These are phyloP conservation scores for Gadus chalcogrammus DNA, from an alignment of 2,113 vertebrate genomes.

Conservation along the genomic window DNA sequence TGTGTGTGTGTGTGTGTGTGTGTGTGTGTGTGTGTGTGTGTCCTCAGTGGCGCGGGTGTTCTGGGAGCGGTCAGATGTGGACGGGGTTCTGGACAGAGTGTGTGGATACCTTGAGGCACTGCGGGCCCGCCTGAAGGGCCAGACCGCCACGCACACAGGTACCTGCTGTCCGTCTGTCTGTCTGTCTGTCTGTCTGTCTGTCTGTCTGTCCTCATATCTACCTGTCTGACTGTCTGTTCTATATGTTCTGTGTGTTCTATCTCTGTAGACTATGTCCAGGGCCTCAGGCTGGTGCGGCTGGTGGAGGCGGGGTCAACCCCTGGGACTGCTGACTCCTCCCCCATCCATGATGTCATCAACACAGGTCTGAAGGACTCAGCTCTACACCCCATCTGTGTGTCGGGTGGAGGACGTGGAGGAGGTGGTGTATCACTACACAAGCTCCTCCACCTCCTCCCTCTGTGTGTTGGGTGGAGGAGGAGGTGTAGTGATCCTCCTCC, in stretches of 20 bases:
- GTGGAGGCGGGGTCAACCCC: constrained; percentile 28
- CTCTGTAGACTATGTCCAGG: constrained; percentile 62
- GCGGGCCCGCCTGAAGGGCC: constrained; percentile 47
- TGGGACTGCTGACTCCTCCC: neutral
- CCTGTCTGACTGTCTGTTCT: neutral
- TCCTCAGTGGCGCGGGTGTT: constrained; percentile 46
- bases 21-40: neutral
- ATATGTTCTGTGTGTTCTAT: neutral
- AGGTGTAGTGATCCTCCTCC: too few relatives aligned
- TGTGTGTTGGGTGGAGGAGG: too few relatives aligned
- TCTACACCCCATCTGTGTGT: too few relatives aligned
- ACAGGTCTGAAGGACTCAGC: constrained; percentile 31
- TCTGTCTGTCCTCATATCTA: neutral
- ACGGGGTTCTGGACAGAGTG: constrained; percentile 46
- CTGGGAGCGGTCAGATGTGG: constrained; percentile 65
- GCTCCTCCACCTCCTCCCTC: too few relatives aligned
- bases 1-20: neutral
- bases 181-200: neutral
- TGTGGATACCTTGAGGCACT: constrained; percentile 45
- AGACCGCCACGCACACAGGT: constrained; percentile 65
- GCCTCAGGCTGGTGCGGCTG: constrained; percentile 51
- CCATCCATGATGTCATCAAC: constrained; percentile 39
- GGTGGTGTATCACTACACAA: too few relatives aligned
- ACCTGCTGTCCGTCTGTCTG: neutral
- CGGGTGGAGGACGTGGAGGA: too few relatives aligned